These are phyloP conservation scores for Caenorhabditis sulstoni DNA, from an alignment of 2,888 invertebrate genomes.

Conservation along the genomic window DNA sequence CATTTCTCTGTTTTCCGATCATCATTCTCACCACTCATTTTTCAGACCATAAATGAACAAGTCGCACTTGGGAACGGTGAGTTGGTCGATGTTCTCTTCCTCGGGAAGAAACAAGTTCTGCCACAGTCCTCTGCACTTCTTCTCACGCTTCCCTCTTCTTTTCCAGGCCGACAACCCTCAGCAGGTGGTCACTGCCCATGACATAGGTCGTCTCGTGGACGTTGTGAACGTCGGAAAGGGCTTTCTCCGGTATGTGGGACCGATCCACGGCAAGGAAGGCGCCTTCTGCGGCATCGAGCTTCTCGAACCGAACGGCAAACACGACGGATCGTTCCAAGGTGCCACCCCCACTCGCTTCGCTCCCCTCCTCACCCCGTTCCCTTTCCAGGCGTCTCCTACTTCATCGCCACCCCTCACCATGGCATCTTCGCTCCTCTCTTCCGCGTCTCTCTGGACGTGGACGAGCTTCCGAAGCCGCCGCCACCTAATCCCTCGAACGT, in stretches of 20 bases:
- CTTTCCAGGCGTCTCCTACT: slow-evolving; percentile 84
- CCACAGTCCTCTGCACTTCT: neutral
- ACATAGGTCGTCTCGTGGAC: slow-evolving; percentile 63
- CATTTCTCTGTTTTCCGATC: slow-evolving; percentile 21
- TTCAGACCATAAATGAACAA: slow-evolving; percentile 50
- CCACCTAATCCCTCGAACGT: slow-evolving; percentile 15
- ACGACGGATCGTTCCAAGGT: slow-evolving; percentile 84
- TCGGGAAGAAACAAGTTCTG: neutral
- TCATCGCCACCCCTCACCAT: slow-evolving; percentile 84
- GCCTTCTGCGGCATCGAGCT: slow-evolving; percentile 85
- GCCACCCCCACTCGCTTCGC: neutral
- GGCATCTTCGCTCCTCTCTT: slow-evolving; percentile 85
- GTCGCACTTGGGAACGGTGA: slow-evolving; percentile 60
- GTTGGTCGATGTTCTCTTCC: slow-evolving; percentile 4
- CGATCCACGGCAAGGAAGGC: slow-evolving; percentile 84
- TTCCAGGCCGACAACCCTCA: slow-evolving; percentile 63
- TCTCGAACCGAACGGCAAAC: slow-evolving; percentile 84
- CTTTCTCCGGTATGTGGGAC: slow-evolving; percentile 84
- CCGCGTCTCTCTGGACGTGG: slow-evolving; percentile 46
- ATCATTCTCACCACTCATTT: slow-evolving; percentile 19
- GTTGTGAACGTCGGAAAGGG: slow-evolving; percentile 78
- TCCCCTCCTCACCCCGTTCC: neutral
- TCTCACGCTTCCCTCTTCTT: slow-evolving; percentile 3
- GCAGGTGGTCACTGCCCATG: slow-evolving; percentile 62
- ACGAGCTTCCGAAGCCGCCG: slow-evolving; percentile 39